These are phyloP conservation scores for Dromas ardeola DNA, from an alignment of 2,113 vertebrate genomes.

Conservation along the genomic window DNA sequence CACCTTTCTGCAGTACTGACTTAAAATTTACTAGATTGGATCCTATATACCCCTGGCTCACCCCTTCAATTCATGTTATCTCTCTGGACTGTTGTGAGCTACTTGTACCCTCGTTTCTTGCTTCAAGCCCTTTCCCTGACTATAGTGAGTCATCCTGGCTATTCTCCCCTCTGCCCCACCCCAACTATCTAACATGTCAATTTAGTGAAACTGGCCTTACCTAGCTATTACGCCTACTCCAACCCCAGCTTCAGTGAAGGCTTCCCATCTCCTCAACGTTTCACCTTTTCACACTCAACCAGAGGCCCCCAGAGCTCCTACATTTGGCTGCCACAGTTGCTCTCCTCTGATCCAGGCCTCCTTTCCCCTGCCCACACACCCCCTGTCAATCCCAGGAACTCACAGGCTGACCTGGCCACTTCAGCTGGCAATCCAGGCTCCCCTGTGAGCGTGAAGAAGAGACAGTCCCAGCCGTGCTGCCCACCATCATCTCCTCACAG, in stretches of 20 bases:
- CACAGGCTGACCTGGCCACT: not conserved
- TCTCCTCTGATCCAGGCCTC: not conserved
- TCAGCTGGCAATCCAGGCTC: not conserved
- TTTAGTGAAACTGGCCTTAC: not conserved
- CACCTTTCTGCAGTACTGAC: not conserved
- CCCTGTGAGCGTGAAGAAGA: accelerated
- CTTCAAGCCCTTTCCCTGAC: not conserved
- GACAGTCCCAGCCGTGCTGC: not conserved
- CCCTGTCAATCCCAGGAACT: not conserved
- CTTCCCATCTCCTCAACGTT: not conserved
- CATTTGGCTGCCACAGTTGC: not conserved
- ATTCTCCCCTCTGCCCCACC: not conserved
- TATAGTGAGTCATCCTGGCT: not conserved
- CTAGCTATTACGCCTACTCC: not conserved
- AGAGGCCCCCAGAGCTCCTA: not conserved
- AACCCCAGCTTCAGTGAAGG: not conserved
- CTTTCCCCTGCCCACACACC: not conserved
- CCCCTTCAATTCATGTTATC: not conserved
- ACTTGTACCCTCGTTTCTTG: not conserved
- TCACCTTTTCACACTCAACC: not conserved
- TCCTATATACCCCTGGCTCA: not conserved
- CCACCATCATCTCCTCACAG: not conserved
- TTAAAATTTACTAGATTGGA: not conserved
- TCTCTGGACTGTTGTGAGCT: not conserved
- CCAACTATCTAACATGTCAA: not conserved